Percentiles rank a stretch among this genome's conserved stretches.
These are phyloP conservation scores for Alcedo quadribrachys DNA, from an alignment of 2,797 vertebrate species.

Conservation along the genomic window DNA sequence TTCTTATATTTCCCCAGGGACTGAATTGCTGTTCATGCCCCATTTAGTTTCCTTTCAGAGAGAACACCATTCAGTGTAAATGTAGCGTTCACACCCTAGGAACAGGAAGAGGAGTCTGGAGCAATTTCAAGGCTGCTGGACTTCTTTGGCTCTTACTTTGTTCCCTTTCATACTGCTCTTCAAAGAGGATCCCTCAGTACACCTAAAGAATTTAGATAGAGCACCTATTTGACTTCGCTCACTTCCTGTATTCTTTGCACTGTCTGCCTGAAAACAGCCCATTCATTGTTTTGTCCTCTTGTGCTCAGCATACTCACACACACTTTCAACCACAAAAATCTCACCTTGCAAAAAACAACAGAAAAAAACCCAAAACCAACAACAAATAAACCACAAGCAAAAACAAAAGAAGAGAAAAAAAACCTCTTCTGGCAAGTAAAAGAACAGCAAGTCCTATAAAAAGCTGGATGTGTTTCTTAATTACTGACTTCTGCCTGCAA, in stretches of 20 bases:
- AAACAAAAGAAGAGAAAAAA: neutral
- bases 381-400: too few relatives aligned
- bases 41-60: slow-evolving; percentile 30
- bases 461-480: neutral
- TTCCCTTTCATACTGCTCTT: neutral
- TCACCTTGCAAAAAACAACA: neutral
- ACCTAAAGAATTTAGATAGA: neutral
- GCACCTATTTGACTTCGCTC: neutral
- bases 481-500: neutral
- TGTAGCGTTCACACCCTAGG: neutral
- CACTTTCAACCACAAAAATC: neutral
- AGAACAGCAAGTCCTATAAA: neutral
- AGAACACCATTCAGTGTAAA: neutral
- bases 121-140: neutral
- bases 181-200: neutral
- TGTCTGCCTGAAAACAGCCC: neutral
- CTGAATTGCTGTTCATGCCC: slow-evolving; percentile 31
- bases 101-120: neutral
- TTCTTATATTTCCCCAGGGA: slow-evolving; percentile 32
- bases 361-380: neutral
- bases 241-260: neutral
- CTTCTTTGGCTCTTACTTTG: neutral
- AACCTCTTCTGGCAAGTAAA: neutral
- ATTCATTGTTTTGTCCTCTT: neutral
- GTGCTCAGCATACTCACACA: neutral